Evolutionary conservation across 2,888 invertebrate genomes (phyloP), one percentile per base, ranked within the genome.

Genomic region (Rapana venosa): DNA sequence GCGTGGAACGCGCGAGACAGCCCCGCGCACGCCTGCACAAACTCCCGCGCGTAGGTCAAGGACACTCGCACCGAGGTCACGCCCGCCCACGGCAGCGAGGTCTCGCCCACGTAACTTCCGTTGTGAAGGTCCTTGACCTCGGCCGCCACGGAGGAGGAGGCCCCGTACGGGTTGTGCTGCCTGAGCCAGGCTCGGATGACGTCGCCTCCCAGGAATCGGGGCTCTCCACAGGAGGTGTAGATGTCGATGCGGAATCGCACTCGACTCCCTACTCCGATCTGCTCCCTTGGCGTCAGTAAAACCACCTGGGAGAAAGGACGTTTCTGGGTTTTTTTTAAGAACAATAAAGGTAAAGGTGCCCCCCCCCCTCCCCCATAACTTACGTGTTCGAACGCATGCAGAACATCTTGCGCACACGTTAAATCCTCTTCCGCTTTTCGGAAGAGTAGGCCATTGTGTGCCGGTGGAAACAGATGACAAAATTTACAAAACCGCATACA

Each of bases 21-120:
- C 74, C 36, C 35, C 70, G 74, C 70, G 22, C 61, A 32, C 36
- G n/a, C 13, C 11, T 36, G 74, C n/a, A 87, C 36, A 30, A 87
- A 87, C 70, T 87, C 87, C 4, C 74, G 87, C n/a, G 87, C 35
- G 74, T 87, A 87, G 87, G 87, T 87, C 87, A 87, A 87, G 87
- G 87, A 66, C 87, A 87, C 87, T 0, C 26, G 66, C 26, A 87
- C 87, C 35, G 36, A 66, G n/a, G 74, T 87, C 70, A 74, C 22
- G 6, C 61, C 87, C 17, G 36, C 15, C 87, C 87, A 87, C 30
- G 61, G 22, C 35, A 87, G 74, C n/a, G 74, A 26, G 8, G 87
- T 70, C 36, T 36, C 70, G 35, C 30, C 87, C 8, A 87, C 87
- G 87, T 87, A 87, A 70, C 70, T 87, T 70, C 87, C 87, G 87